phyloP scores from a whole-genome alignment of 1,140 invertebrate genomes.

The Penaeus indicus region DNA sequence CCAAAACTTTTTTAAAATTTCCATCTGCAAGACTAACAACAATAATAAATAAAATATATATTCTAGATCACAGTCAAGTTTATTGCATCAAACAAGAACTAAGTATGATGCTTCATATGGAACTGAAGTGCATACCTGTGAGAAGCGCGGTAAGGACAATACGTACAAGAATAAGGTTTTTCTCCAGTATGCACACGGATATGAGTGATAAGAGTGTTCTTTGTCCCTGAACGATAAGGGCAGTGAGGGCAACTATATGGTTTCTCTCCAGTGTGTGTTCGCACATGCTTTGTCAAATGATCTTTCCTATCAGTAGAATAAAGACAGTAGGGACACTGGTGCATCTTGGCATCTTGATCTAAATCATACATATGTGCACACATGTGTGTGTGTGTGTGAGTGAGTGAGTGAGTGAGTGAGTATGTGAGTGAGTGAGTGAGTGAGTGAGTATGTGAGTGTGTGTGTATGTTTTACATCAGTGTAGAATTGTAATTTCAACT shows the following conservation, averaged over 20 bases:
- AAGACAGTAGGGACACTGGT: constrained; percentile 60
- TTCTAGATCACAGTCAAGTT: too few species aligned
- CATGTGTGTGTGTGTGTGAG: too few species aligned
- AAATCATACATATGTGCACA: too few species aligned
- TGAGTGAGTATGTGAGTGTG: too few species aligned
- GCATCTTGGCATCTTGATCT: constrained; percentile 58
- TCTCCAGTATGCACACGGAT: constrained; percentile 49
- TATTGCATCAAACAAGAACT: neutral
- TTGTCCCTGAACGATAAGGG: constrained; percentile 51
- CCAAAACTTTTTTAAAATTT: too few species aligned
- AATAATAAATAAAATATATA: too few species aligned
- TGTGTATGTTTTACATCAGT: too few species aligned
- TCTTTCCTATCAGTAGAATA: constrained; percentile 62
- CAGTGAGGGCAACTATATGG: constrained; percentile 55
- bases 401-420: too few species aligned
- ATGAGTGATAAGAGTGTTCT: constrained; percentile 48
- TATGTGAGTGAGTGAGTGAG: too few species aligned
- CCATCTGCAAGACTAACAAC: too few species aligned
- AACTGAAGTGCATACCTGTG: neutral
- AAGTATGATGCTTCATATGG: constrained; percentile 24
- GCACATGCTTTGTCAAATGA: constrained; percentile 55
- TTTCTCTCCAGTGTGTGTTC: constrained; percentile 57
- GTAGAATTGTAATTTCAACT: too few species aligned
- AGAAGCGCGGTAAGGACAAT: constrained; percentile 1
- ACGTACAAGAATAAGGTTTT: constrained; percentile 38